Evolutionary conservation across 2,888 invertebrate genomes (phyloP).

Genomic region (Rhagonycha lutea): DNA sequence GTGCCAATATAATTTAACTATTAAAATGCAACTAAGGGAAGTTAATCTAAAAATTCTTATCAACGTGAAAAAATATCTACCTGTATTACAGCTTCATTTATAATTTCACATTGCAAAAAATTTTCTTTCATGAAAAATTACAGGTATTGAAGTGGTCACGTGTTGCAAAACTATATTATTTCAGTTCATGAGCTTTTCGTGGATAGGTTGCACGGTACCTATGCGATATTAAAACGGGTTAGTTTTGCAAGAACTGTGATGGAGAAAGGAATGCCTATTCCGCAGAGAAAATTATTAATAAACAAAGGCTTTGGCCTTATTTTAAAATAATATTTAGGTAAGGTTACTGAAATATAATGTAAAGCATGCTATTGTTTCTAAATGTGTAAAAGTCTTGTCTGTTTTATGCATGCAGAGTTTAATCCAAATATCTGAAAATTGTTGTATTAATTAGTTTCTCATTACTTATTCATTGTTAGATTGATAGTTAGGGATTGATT

Average conservation of each 20-base stretch:
- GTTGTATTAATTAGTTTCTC: neutral
- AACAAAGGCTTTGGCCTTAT: conserved; percentile 35
- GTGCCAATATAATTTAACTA: neutral
- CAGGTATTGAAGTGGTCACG: neutral
- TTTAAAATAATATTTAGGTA: conserved; percentile 8
- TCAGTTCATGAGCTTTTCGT: conserved; percentile 6
- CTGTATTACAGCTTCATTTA: neutral
- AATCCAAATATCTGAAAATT: neutral
- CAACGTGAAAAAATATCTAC: neutral
- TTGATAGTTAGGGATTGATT: too few relatives aligned
- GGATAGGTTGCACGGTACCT: neutral
- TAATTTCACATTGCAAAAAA: neutral
- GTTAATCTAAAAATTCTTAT: neutral
- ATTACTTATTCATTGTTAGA: too few relatives aligned
- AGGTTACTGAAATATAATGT: neutral
- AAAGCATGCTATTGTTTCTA: neutral
- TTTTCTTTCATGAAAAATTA: neutral
- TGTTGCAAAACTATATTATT: conserved; percentile 19
- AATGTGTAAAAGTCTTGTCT: neutral
- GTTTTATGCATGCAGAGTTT: too few relatives aligned
- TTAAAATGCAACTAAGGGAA: neutral
- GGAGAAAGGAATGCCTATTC: conserved; percentile 36
- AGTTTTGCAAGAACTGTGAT: conserved; percentile 34
- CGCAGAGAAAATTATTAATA: conserved; percentile 27
- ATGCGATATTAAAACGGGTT: conserved; percentile 15